These are phyloP conservation scores for Liodrosophila aerea DNA, from an alignment of 2,888 invertebrate species.

Conservation along the genomic window DNA sequence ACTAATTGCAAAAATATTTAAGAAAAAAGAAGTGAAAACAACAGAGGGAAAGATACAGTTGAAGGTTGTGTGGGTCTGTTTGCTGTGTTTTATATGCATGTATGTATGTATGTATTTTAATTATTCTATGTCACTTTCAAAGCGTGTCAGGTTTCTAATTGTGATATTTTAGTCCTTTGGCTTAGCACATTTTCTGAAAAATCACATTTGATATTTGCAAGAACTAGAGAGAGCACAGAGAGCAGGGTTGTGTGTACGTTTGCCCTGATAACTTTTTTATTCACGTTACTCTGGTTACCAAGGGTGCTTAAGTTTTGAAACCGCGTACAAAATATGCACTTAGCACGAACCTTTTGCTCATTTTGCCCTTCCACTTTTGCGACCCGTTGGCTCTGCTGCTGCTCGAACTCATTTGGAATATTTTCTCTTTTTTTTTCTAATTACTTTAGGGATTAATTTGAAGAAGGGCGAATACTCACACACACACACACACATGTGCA, in stretches of 20 bases:
- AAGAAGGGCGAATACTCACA: slow-evolving; percentile 58
- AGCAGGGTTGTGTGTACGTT: neutral
- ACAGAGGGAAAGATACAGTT: too few species aligned
- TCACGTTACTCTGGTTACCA: slow-evolving; percentile 8
- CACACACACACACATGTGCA: slow-evolving; percentile 30
- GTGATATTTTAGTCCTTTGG: slow-evolving; percentile 35
- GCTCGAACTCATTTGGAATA: slow-evolving; percentile 69
- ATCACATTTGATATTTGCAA: slow-evolving; percentile 23
- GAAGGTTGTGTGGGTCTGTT: slow-evolving; percentile 9
- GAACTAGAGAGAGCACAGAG: too few species aligned
- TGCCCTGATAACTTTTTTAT: neutral
- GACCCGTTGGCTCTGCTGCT: slow-evolving; percentile 17
- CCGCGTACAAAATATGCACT: slow-evolving; percentile 69
- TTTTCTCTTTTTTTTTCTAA: slow-evolving; percentile 60
- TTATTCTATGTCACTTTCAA: slow-evolving; percentile 19
- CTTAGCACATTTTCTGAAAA: slow-evolving; percentile 44
- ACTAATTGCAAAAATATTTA: slow-evolving; percentile 32
- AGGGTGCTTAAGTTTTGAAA: slow-evolving; percentile 49
- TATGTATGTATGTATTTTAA: slow-evolving; percentile 6
- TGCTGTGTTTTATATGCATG: slow-evolving; percentile 3
- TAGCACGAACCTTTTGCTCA: slow-evolving; percentile 63
- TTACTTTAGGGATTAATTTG: slow-evolving; percentile 79
- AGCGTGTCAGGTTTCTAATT: slow-evolving; percentile 16
- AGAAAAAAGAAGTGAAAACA: slow-evolving; percentile 3
- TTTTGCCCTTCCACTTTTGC: slow-evolving; percentile 8